phyloP scores from a whole-genome alignment of 2,113 vertebrate species.

The Platichthys flesus region DNA sequence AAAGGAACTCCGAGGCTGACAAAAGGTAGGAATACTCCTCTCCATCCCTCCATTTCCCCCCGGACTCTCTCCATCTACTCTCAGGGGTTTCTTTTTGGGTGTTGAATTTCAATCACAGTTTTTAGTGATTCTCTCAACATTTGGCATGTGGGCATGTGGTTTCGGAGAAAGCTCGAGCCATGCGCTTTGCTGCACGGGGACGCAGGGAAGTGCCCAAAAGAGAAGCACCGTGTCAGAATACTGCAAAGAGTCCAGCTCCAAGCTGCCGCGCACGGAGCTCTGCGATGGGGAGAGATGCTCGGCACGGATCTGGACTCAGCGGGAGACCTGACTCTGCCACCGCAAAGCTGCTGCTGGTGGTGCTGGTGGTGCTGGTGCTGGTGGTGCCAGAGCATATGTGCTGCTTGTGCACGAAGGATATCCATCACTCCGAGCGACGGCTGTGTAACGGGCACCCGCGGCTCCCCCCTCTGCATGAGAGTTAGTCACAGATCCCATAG shows the following conservation, averaged over 20 bases:
- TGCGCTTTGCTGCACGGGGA: neutral
- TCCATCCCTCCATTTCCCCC: neutral
- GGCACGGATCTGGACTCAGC: slow-evolving; percentile 50
- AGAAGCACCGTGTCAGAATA: slow-evolving; percentile 28
- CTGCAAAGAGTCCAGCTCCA: slow-evolving; percentile 31
- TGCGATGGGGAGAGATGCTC: slow-evolving; percentile 25
- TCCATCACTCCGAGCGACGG: slow-evolving; percentile 29
- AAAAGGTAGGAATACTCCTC: slow-evolving; percentile 65
- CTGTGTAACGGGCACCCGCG: neutral
- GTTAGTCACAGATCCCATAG: slow-evolving; percentile 22
- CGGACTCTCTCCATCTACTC: slow-evolving; percentile 21
- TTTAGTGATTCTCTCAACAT: neutral
- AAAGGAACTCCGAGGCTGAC: slow-evolving; percentile 66
- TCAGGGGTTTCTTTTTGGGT: neutral
- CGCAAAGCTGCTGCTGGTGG: slow-evolving; percentile 54
- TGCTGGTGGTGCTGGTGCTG: slow-evolving; percentile 26
- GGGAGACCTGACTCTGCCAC: slow-evolving; percentile 58
- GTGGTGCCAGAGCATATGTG: slow-evolving; percentile 5
- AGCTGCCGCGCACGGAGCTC: slow-evolving; percentile 15
- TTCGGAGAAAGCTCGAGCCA: neutral
- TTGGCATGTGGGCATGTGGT: slow-evolving; percentile 14
- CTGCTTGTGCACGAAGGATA: slow-evolving; percentile 15
- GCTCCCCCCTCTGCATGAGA: slow-evolving; percentile 16
- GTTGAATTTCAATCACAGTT: neutral
- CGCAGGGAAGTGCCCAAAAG: slow-evolving; percentile 26